These are phyloP conservation scores for Capitulum mitella DNA, from an alignment of 2,888 invertebrate genomes.

Conservation along the genomic window DNA sequence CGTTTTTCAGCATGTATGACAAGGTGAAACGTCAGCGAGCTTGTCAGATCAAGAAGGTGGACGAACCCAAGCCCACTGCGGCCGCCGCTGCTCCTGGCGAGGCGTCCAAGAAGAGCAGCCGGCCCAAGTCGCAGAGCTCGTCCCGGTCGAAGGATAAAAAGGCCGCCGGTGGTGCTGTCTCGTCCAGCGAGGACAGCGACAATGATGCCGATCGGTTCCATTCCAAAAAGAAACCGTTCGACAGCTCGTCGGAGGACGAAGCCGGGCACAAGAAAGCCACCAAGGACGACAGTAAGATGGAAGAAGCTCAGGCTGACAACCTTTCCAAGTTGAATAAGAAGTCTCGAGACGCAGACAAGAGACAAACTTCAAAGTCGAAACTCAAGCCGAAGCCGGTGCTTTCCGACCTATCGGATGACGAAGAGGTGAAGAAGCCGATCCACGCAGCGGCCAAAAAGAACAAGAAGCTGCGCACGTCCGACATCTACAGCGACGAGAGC, in stretches of 20 bases:
- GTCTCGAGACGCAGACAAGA: background rate
- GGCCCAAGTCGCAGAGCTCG: background rate
- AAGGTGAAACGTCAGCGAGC: constrained; percentile 47
- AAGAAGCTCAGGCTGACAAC: constrained; percentile 35
- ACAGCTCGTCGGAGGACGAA: constrained; percentile 33
- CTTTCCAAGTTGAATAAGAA: constrained; percentile 34
- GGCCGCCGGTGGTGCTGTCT: background rate
- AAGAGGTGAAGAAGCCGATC: background rate
- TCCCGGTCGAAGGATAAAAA: background rate
- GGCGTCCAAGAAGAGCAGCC: background rate
- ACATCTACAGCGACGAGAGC: constrained; percentile 30
- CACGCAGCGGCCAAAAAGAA: background rate
- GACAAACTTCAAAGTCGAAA: background rate
- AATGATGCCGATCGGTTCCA: background rate
- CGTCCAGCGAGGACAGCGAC: constrained; percentile 4
- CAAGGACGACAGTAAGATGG: constrained; percentile 28
- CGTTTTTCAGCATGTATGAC: constrained; percentile 95
- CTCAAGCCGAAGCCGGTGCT: background rate
- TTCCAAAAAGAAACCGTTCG: constrained; percentile 11
- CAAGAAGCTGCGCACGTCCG: constrained; percentile 22
- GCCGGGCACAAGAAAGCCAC: constrained; percentile 37
- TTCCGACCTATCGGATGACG: background rate
- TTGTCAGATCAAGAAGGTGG: constrained; percentile 12
- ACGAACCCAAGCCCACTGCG: background rate
- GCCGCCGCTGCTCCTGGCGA: background rate